Evolutionary conservation across 1,140 invertebrate genomes (phyloP).

Genomic region (Drosophila gunungcola): DNA sequence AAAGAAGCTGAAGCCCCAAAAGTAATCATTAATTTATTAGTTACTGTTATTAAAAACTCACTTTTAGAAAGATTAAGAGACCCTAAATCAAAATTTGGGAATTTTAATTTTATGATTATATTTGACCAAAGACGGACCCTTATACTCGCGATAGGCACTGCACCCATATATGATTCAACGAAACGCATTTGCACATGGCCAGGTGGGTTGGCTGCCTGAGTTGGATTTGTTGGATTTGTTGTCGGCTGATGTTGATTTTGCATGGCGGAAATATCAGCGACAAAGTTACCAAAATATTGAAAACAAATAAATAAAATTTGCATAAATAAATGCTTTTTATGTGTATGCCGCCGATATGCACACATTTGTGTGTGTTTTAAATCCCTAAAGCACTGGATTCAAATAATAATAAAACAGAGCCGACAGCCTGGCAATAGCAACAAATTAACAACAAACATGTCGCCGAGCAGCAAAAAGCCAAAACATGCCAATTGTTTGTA

Average conservation of each 20-base stretch:
- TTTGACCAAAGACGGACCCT: background rate
- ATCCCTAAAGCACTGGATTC: conserved; percentile 78
- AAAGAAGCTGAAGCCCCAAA: too few relatives aligned
- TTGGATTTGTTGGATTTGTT: conserved; percentile 58
- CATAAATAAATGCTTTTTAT: conserved; percentile 75
- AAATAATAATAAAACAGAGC: conserved; percentile 55
- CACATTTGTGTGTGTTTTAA: conserved; percentile 50
- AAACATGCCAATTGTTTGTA: conserved; percentile 73
- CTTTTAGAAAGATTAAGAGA: too few relatives aligned
- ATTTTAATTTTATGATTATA: background rate
- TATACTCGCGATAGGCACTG: conserved; percentile 9
- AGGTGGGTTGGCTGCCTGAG: conserved; percentile 43
- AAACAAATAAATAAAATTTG: conserved; percentile 83
- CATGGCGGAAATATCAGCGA: conserved; percentile 79
- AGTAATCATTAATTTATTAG: too few relatives aligned
- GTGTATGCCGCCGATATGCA: conserved; percentile 4
- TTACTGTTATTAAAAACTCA: too few relatives aligned
- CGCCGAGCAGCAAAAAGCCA: conserved; percentile 69
- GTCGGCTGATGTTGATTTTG: conserved; percentile 63
- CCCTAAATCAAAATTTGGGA: too few relatives aligned
- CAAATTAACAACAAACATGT: conserved; percentile 76
- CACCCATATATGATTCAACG: conserved; percentile 52
- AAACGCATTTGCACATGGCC: conserved; percentile 69
- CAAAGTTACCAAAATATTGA: conserved; percentile 82
- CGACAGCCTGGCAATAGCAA: conserved; percentile 44